A percentile compares a stretch with the other conserved stretches of the same genome.
Conservation (phyloP, 2,888 invertebrate genomes). For the Apodemia zela region DNA sequence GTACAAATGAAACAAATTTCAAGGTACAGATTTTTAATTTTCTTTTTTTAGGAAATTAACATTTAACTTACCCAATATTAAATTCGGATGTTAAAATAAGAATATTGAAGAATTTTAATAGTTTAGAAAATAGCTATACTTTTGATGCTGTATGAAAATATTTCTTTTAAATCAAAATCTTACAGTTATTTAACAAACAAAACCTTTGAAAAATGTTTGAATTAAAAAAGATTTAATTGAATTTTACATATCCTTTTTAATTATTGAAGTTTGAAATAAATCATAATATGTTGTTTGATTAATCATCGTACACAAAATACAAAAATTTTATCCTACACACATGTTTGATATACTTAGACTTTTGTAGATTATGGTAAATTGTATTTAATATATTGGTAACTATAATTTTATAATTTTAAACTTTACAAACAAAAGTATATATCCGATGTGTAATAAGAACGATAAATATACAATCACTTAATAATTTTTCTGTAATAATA, state of each 20-base stretch:
- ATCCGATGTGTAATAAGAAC: background rate
- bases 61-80: constrained; percentile 6
- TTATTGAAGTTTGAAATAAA: background rate
- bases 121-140: background rate
- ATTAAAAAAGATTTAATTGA: background rate
- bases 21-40: constrained; percentile 8
- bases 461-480: constrained; percentile 14
- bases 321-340: constrained; percentile 2
- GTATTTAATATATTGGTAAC: background rate
- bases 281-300: background rate
- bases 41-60: constrained; percentile 13
- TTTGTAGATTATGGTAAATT: background rate
- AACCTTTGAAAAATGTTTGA: too few relatives aligned
- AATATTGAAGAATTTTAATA: background rate
- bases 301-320: constrained; percentile 12
- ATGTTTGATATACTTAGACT: background rate
- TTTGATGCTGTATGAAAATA: background rate
- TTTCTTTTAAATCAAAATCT: background rate
- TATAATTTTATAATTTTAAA: background rate
- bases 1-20: constrained; percentile 6
- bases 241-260: background rate
- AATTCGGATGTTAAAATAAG: background rate
- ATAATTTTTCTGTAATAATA: background rate
- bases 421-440: background rate
- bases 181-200: too few relatives aligned